These are phyloP conservation scores for Crax fasciolata DNA, from an alignment of 2,797 vertebrate genomes.

Conservation along the genomic window DNA sequence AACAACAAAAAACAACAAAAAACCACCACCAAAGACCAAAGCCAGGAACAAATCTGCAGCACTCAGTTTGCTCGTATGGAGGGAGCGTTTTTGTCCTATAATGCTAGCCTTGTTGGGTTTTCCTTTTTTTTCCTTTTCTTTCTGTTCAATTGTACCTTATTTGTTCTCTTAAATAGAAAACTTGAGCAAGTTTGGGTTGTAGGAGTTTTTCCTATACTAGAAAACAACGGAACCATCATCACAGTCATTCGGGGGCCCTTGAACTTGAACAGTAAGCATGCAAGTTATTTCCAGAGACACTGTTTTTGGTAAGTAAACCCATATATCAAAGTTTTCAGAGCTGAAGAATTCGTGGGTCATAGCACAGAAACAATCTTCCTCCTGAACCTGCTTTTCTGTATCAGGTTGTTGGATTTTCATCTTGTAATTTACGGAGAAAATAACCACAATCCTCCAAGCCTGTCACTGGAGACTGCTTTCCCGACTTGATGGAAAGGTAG, in stretches of 20 bases:
- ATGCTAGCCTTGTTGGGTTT: not conserved
- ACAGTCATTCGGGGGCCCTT: not conserved
- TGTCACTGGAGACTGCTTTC: not conserved
- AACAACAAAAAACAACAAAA: not conserved
- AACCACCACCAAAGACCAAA: not conserved
- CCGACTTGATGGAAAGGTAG: not conserved
- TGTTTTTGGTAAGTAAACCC: not conserved
- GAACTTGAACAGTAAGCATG: not conserved
- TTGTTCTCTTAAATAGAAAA: not conserved
- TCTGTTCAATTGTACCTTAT: not conserved
- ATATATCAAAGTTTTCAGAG: not conserved
- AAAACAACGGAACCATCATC: not conserved
- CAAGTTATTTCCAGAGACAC: not conserved
- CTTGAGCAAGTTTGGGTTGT: not conserved
- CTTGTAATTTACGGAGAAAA: not conserved
- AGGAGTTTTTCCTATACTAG: not conserved
- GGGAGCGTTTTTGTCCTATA: not conserved
- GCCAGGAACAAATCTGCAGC: not conserved
- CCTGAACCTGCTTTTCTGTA: slow-evolving; percentile 2
- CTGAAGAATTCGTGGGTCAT: not conserved
- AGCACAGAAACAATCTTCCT: not conserved
- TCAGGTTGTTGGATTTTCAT: slow-evolving; percentile 4
- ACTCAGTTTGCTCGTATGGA: not conserved
- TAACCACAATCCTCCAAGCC: not conserved
- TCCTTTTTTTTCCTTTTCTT: rapidly evolving